Percentiles rank a stretch among this genome's conserved stretches.
Conservation (phyloP, 2,797 vertebrate genomes). For the Mareca penelope region DNA sequence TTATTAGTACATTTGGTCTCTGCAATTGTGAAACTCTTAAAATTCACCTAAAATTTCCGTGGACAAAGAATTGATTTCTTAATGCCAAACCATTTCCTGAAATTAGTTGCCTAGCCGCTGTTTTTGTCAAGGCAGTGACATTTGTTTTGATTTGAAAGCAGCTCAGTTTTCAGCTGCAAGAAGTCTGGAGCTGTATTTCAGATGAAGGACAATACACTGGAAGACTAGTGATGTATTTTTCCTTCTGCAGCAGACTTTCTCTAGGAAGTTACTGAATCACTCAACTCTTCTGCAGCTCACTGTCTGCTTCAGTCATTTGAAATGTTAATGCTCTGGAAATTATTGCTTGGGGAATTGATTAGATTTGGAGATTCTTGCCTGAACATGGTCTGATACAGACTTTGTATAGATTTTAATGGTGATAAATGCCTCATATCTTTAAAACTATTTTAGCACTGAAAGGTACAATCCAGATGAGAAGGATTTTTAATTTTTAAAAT, state of each 20-base stretch:
- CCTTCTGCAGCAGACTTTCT: background rate
- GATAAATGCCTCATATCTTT: background rate
- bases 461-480: background rate
- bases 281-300: background rate
- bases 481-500: background rate
- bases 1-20: background rate
- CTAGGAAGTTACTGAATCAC: background rate
- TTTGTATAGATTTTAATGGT: background rate
- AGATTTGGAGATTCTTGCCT: background rate
- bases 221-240: background rate
- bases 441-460: background rate
- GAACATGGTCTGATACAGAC: background rate
- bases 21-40: background rate
- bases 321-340: conserved; percentile 17
- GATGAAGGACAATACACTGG: background rate
- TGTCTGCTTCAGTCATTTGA: background rate
- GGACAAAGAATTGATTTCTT: background rate
- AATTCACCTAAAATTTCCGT: background rate
- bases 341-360: background rate
- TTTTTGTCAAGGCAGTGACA: background rate
- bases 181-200: background rate
- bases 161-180: background rate
- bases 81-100: background rate
- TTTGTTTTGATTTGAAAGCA: conserved; percentile 10
- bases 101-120: background rate